A percentile compares a stretch with the other conserved stretches of the same genome.
Evolutionary conservation across 2,113 vertebrate species (phyloP).

Genomic region (Charina bottae): DNA sequence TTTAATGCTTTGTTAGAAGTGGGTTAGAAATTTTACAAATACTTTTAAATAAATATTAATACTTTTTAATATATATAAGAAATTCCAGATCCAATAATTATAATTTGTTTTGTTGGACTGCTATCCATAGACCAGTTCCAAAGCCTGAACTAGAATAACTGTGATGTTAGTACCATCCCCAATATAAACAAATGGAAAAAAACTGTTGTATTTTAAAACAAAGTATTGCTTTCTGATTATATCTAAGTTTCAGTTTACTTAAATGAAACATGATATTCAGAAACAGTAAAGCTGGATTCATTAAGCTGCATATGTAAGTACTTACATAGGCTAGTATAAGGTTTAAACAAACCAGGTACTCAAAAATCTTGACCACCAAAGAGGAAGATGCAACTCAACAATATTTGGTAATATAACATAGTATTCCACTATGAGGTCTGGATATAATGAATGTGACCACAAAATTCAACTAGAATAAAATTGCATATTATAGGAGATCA

Average conservation of each 20-base stretch:
- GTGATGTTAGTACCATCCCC: neutral
- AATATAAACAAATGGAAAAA: neutral
- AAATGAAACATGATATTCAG: neutral
- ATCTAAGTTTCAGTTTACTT: neutral
- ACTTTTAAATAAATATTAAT: neutral
- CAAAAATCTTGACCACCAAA: neutral
- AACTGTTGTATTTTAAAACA: neutral
- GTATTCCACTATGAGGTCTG: neutral
- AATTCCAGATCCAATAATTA: neutral
- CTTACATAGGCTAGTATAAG: neutral
- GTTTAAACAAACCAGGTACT: neutral
- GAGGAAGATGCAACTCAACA: neutral
- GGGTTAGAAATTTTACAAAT: neutral
- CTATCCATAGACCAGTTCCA: neutral
- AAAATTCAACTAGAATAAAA: neutral
- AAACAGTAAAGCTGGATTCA: neutral
- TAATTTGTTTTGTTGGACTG: neutral
- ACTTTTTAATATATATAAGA: too few relatives aligned
- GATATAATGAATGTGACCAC: neutral
- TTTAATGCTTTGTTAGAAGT: neutral
- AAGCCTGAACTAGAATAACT: neutral
- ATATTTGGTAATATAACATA: neutral
- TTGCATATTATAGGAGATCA: neutral
- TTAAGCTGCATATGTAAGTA: neutral
- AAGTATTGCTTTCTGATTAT: neutral